Evolutionary conservation across 1,140 invertebrate species (phyloP).

Genomic region (Sarcophaga peregrina): DNA sequence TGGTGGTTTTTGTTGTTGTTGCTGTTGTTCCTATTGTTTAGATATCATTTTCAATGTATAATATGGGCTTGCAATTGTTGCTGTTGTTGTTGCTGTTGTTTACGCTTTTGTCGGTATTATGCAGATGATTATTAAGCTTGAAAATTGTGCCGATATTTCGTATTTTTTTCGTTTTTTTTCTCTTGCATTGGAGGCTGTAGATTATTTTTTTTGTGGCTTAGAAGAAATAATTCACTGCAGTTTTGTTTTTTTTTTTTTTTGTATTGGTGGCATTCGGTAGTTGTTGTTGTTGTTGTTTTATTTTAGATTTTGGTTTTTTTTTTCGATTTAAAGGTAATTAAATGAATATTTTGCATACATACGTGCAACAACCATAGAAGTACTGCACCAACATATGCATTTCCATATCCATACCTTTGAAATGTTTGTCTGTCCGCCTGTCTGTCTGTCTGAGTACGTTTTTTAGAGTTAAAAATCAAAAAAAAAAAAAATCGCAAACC

Average conservation of each 20-base stretch:
- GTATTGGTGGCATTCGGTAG: not conserved
- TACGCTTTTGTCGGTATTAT: constrained; percentile 40
- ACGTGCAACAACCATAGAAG: not conserved
- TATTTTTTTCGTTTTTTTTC: not conserved
- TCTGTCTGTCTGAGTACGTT: not conserved
- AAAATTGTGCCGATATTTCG: constrained; percentile 37
- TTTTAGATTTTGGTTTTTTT: constrained; percentile 18
- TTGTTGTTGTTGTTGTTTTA: constrained; percentile 20
- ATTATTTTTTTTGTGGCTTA: not conserved
- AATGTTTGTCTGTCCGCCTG: not conserved
- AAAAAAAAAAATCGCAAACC: not conserved
- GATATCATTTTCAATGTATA: constrained; percentile 30
- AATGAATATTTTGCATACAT: constrained; percentile 38
- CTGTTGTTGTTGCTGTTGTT: constrained; percentile 31
- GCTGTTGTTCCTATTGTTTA: constrained; percentile 10
- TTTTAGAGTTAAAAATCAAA: not conserved
- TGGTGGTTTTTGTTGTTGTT: not conserved
- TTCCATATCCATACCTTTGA: not conserved
- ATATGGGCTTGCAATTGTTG: not conserved
- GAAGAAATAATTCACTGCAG: too few species aligned
- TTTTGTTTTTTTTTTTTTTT: constrained; percentile 10
- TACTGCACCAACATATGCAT: not conserved
- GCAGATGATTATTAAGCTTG: constrained; percentile 33
- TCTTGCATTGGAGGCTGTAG: not conserved
- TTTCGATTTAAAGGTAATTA: constrained; percentile 33